These are phyloP conservation scores for Incurvaria masculella DNA, from an alignment of 2,888 invertebrate genomes.

Conservation along the genomic window DNA sequence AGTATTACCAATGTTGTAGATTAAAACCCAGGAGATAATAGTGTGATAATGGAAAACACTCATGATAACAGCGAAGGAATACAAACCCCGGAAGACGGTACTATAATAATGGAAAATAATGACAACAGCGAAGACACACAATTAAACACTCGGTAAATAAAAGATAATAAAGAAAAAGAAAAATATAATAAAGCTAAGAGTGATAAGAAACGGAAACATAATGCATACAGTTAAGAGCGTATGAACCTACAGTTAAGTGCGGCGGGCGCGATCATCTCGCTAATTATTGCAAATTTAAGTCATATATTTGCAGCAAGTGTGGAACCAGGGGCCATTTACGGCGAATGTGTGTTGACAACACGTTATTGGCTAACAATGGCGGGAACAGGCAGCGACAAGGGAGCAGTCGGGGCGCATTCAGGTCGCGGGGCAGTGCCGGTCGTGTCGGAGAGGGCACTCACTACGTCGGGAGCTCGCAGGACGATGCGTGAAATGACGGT, in stretches of 20 bases:
- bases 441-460: too few species aligned
- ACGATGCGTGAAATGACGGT: too few species aligned
- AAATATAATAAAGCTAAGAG: slow-evolving; percentile 5
- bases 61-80: slow-evolving; percentile 3
- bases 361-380: too few species aligned
- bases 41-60: too few species aligned
- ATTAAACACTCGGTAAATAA: too few species aligned
- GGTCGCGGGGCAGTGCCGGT: too few species aligned
- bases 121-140: background rate
- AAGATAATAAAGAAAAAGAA: too few species aligned
- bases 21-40: slow-evolving; percentile 1
- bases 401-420: slow-evolving; percentile 20
- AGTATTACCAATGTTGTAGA: slow-evolving; percentile 14
- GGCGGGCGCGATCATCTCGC: slow-evolving; percentile 23
- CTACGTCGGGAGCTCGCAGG: too few species aligned
- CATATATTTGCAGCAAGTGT: slow-evolving; percentile 23
- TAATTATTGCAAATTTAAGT: slow-evolving; percentile 23
- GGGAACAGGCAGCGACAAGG: slow-evolving; percentile 20
- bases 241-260: slow-evolving; percentile 11
- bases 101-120: background rate
- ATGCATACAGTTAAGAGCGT: slow-evolving; percentile 11
- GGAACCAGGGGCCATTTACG: too few species aligned
- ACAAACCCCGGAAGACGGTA: background rate
- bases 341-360: too few species aligned
- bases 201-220: slow-evolving; percentile 10